These are phyloP conservation scores for Tachina grossa DNA, from an alignment of 2,888 invertebrate genomes.

Conservation along the genomic window DNA sequence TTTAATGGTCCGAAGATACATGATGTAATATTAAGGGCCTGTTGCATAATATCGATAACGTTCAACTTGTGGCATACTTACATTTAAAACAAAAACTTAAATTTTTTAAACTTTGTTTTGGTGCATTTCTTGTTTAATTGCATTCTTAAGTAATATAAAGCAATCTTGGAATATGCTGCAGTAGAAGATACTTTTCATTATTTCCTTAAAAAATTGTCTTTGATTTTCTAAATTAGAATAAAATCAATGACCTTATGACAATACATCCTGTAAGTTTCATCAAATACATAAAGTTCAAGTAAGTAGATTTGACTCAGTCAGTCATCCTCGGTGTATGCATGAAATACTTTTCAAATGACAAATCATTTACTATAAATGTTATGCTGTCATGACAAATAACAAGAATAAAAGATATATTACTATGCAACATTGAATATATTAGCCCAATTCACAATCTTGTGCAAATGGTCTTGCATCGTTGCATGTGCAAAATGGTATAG, in stretches of 20 bases:
- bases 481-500: too few species aligned
- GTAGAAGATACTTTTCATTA: not conserved
- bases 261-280: not conserved
- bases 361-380: not conserved
- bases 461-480: too few species aligned
- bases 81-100: too few species aligned
- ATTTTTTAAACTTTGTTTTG: not conserved
- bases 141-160: not conserved
- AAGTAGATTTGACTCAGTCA: not conserved
- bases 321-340: not conserved
- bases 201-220: not conserved
- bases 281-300: not conserved
- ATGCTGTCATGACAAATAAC: not conserved
- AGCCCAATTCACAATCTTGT: too few species aligned
- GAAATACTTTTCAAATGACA: not conserved
- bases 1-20: too few species aligned
- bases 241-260: not conserved
- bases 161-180: too few species aligned
- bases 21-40: too few species aligned
- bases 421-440: not conserved
- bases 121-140: not conserved
- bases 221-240: not conserved
- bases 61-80: too few species aligned
- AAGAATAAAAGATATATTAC: not conserved
- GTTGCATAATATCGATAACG: too few species aligned